Evolutionary conservation across 2,888 invertebrate species (phyloP), one percentile per base, ranked within the genome.

Genomic region (Folsomia manolachei): DNA sequence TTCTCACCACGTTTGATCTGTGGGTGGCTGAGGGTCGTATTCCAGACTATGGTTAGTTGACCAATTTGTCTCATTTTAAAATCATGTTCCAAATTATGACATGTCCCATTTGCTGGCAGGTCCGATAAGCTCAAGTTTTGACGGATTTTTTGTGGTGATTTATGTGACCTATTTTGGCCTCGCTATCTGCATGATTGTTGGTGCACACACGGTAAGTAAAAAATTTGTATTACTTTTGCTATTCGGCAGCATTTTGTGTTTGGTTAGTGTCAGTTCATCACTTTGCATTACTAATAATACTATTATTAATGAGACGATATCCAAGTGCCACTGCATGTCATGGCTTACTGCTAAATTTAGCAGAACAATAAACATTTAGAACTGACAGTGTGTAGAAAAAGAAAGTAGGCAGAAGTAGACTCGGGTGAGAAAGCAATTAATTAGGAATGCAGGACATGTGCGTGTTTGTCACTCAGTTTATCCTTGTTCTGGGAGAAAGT

Each of bases 81-180:
- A n/a, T n/a, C n/a, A n/a, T n/a, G n/a, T n/a, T n/a, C n/a, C n/a
- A n/a, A n/a, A n/a, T n/a, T n/a, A n/a, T n/a, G n/a, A n/a, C 39
- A 39, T 39, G 56, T 56, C 56, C 39, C 39, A 4, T 14, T 56
- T 19, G 18, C 19, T 39, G 63, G 19, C 60, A 78, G 78, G 78
- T 71, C 78, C 78, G 63, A 73, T 78, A 69, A 73, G 74, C 72
- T 75, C 76, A 76, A 75, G 73, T 71, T 74, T 78, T 64, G 78
- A 78, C 70, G 78, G 75, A 21, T 78, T 74, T 72, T 75, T 78
- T 73, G 76, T 75, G 65, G 65, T 78, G 73, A 69, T 78, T 27
- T 78, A 78, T 72, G 74, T 76, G 74, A 74, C 75, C 73, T 78
- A 78, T 70, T 78, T 78, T 76, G 78, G 75, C 73, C 74, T 76